phyloP scores from a whole-genome alignment of 2,113 vertebrate genomes.

The Cromileptes altivelis region DNA sequence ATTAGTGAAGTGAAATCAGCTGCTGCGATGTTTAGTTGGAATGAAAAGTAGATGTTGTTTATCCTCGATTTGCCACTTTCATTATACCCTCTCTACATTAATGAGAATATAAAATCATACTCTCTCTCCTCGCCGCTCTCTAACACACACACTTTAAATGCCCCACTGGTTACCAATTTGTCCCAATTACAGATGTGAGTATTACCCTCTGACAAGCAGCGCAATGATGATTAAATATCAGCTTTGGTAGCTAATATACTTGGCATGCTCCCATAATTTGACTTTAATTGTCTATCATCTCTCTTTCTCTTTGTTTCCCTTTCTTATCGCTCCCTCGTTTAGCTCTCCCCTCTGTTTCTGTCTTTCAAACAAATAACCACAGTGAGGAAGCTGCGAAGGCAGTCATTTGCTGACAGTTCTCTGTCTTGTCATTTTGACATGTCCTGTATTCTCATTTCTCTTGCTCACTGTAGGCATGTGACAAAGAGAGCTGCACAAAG shows the following conservation, averaged over 20 bases:
- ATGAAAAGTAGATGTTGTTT: constrained; percentile 34
- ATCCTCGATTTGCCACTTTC: constrained; percentile 17
- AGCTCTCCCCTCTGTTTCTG: not conserved
- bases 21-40: constrained; percentile 31
- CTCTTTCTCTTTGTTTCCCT: constrained; percentile 30
- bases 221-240: constrained; percentile 62
- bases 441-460: not conserved
- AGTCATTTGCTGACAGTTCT: not conserved
- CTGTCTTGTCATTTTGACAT: not conserved
- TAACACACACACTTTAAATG: constrained; percentile 22
- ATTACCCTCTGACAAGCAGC: constrained; percentile 51
- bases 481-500: not conserved
- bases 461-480: too few relatives aligned
- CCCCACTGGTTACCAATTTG: constrained; percentile 54
- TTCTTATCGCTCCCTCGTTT: not conserved
- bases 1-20: constrained; percentile 44
- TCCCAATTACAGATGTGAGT: constrained; percentile 59
- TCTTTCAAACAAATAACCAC: not conserved
- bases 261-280: constrained; percentile 55
- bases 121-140: not conserved
- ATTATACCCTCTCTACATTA: constrained; percentile 33
- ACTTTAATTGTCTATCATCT: constrained; percentile 56
- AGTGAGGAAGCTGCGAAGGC: not conserved
- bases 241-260: constrained; percentile 50
- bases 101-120: constrained; percentile 17